Evolutionary conservation across 2,888 invertebrate species (phyloP), one percentile per base, ranked within the genome.

Genomic region (Unio pictorum): DNA sequence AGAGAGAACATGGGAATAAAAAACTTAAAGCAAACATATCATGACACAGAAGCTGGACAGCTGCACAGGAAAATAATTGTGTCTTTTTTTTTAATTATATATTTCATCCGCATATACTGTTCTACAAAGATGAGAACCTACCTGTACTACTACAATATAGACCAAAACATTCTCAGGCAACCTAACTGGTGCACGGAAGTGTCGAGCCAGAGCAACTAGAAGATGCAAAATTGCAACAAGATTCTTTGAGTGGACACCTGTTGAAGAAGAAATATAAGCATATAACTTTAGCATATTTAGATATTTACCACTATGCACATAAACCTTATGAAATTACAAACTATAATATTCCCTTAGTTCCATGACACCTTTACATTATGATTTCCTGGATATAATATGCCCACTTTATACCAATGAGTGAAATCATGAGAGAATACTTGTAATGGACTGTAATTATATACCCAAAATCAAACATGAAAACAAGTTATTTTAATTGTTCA

Each of bases 131-230:
- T 2, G 45, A 45, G 45, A 45, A 45, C 45, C 70, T 68, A 91
- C 92, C 91, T 96, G 96, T 0, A 98, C 98, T 45, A 98, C 95
- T 4, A 97, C 95, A 4, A 99, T 94, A 75, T 94, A 94, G 1
- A 98, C 96, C 62, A 94, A 94, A n/a, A 98, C 97, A 91, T 98
- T 96, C 91, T 99, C 98, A 0, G 99, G 99, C 68, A 99, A 93
- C 81, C 98, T 94, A 63, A 99, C 94, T 0, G 99, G 99, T 0
- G 99, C 98, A 58, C 99, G 92, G 90, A 97, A 99, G 90, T 97
- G 95, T 64, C 98, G 93, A 3, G 87, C 99, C 73, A 99, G 90
- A 0, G 96, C 95, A 20, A 99, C 98, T 80, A 99, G 89, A 56
- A 99, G 91, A 90, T 99, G 98, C 68, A 99, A 92, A 86, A 99